phyloP scores from a whole-genome alignment of 2,888 invertebrate species.

The Automeris io region DNA sequence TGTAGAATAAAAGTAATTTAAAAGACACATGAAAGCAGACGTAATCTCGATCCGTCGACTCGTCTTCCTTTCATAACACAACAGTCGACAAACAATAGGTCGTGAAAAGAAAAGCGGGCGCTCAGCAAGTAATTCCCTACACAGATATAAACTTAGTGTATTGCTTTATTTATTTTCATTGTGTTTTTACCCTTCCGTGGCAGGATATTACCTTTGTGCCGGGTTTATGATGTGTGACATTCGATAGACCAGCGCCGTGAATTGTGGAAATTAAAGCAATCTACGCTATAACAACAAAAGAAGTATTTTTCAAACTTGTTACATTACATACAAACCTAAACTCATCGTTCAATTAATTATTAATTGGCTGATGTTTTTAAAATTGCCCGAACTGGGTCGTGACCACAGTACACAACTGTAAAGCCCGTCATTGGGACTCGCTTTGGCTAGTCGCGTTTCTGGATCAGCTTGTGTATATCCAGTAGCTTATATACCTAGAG shows the following conservation, averaged over 20 bases:
- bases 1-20: constrained; percentile 1
- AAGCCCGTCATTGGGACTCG: too few relatives aligned
- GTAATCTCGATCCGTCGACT: constrained; percentile 3
- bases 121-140: constrained; percentile 14
- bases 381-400: too few relatives aligned
- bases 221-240: constrained; percentile 48
- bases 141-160: constrained; percentile 17
- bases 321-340: too few relatives aligned
- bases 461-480: too few relatives aligned
- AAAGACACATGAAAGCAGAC: constrained; percentile 1
- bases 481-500: too few relatives aligned
- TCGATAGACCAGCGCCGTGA: constrained; percentile 19
- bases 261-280: neutral
- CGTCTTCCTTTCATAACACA: constrained; percentile 4
- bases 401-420: too few relatives aligned
- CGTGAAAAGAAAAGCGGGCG: constrained; percentile 15
- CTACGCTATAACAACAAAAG: too few relatives aligned
- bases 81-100: constrained; percentile 7
- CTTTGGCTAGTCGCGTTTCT: too few relatives aligned
- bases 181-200: constrained; percentile 45
- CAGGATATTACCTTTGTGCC: constrained; percentile 47
- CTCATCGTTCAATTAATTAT: too few relatives aligned
- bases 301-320: too few relatives aligned
- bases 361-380: too few relatives aligned
- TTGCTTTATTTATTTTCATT: constrained; percentile 48